Evolutionary conservation across 1,140 invertebrate genomes (phyloP), one percentile per base, ranked within the genome.

Genomic region (Heterodera carotae): DNA sequence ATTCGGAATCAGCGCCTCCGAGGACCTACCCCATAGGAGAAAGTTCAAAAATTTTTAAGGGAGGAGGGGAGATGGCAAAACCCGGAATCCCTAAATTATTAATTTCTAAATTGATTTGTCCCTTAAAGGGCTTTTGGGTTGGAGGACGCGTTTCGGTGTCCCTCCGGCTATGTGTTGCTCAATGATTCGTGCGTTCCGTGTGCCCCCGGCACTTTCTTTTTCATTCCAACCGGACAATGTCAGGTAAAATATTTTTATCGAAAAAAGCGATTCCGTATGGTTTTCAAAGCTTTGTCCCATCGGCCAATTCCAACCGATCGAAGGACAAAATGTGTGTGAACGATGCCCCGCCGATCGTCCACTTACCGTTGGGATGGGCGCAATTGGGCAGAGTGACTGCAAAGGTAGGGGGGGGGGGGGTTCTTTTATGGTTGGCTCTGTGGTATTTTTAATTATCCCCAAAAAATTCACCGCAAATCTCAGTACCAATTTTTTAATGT

Each of bases 241-340:
- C 33, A 74, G 29, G 72, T 74, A 12, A 43, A 43, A 3, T 2
- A 31, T 2, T 31, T 31, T 74, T 5, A 36, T 18, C n/a, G n/a
- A 43, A 62, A 18, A n/a, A 29, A 66, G 62, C 48, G 0, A 56
- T 18, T 1, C 22, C 48, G 12, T 18, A 56, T 22, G 15, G 7
- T 12, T 12, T 43, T 12, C 7, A 43, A 88, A 92, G 22, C 91
- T 92, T 5, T 99, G 96, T 87, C 92, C 93, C 0, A 89, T 93
- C 60, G 96, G 96, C 71, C 93, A 92, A 0, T 99, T 97, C 88
- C 96, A 98, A 89, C 94, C 95, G 80, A 93, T 95, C 89, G 92
- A 93, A 2, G 96, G 95, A 2, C 94, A 96, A 88, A 93, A 85
- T 97, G 95, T 93, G 91, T 74, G 90, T 67, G 60, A 69, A 18